Evolutionary conservation across 2,113 vertebrate genomes (phyloP), one percentile per base, ranked within the genome.

Genomic region (Albula goreensis): DNA sequence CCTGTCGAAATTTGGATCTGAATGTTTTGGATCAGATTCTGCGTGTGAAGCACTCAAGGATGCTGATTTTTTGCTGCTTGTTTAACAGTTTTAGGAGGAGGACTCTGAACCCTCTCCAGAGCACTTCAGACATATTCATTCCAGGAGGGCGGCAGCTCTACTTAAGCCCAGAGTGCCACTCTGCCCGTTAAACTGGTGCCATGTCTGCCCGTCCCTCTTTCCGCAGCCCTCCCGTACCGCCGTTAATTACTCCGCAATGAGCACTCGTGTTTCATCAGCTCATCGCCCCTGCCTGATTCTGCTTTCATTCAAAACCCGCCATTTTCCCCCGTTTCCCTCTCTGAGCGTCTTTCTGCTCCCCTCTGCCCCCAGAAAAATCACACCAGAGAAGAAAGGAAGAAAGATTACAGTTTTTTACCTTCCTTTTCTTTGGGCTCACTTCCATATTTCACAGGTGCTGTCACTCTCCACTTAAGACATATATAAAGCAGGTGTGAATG

Each of bases 311-410:
- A 85, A 83, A 88, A 84, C 88, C 86, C 89, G 87, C 90, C 88
- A 78, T 81, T 83, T 85, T 50, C 82, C 11, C 86, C 48, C 78
- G 31, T 51, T 19, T 66, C 80, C 50, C 77, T 84, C 49, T 22
- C 78, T 52, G 50, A 77, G 80, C 85, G 88, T 90, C 85, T 87
- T 66, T 81, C 85, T 80, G 41, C 31, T 85, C 91, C 88, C 88
- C 81, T 90, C 84, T 91, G 84, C 80, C 0, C 51, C 88, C 78
- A 52, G 91, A 87, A 89, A 93, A 92, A 92, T 89, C 86, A 63
- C 50, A 50, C 41, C 12, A 74, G 70, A 57, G 79, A 50, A 60
- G 81, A 85, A 80, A 15, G 86, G 88, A 82, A 49, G 57, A 80
- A 80, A 89, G 87, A 93, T 87, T 91, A 89, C 82, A 50, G 57